phyloP scores from a whole-genome alignment of 2,888 invertebrate genomes.

The Hyles lineata region DNA sequence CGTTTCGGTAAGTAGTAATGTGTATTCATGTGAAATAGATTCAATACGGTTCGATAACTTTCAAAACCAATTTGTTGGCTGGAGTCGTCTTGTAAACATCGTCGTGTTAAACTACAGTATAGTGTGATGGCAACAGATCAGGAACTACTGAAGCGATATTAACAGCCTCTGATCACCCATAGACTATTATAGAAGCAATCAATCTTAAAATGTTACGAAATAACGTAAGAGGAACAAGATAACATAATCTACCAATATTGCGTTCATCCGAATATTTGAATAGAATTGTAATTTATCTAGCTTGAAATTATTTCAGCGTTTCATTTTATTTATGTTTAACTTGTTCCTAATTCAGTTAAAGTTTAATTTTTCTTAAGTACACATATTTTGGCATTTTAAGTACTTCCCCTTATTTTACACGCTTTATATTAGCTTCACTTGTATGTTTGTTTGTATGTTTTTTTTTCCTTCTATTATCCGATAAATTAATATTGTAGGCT shows the following conservation, averaged over 20 bases:
- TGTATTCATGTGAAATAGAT: constrained; percentile 17
- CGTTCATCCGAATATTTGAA: too few relatives aligned
- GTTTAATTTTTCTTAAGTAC: too few relatives aligned
- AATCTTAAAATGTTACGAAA: background rate
- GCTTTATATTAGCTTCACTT: too few relatives aligned
- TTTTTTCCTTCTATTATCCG: too few relatives aligned
- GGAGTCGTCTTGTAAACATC: background rate
- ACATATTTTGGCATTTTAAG: too few relatives aligned
- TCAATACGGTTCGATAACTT: constrained; percentile 3
- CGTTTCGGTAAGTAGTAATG: constrained; percentile 17
- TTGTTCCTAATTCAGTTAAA: too few relatives aligned
- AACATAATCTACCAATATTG: background rate
- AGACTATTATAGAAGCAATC: background rate
- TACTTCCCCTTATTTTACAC: too few relatives aligned
- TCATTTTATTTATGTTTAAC: too few relatives aligned
- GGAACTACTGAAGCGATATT: background rate
- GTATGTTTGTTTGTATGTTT: too few relatives aligned
- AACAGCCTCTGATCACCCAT: background rate
- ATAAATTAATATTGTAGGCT: too few relatives aligned
- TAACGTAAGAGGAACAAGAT: background rate
- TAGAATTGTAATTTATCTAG: too few relatives aligned
- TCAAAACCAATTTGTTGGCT: background rate
- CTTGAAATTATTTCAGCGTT: too few relatives aligned
- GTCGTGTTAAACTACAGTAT: background rate
- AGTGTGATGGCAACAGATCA: background rate